Conservation (phyloP, 2,888 invertebrate genomes). For the Pollenia angustigena region DNA sequence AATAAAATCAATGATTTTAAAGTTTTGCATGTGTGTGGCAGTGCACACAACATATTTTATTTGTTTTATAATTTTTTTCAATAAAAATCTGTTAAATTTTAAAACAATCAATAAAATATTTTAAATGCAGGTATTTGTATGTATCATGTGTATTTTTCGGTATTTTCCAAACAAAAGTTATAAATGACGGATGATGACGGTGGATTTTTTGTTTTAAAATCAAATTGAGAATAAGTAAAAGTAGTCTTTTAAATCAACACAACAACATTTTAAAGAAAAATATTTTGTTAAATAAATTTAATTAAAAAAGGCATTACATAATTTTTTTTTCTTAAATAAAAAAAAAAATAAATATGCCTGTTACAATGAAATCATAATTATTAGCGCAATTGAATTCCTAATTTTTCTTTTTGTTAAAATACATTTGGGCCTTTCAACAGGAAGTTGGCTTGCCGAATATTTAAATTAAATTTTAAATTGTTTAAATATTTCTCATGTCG, state of each 20-base stretch:
- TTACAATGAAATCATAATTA: slow-evolving; percentile 27
- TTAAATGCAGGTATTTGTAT: not conserved
- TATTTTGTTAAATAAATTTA: slow-evolving; percentile 10
- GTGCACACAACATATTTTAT: not conserved
- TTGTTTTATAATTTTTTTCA: not conserved
- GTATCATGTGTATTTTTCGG: not conserved
- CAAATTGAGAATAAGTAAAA: slow-evolving; percentile 8
- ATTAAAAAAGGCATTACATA: not conserved
- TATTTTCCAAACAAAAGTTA: not conserved
- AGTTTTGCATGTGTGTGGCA: slow-evolving; percentile 1
- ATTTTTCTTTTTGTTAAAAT: not conserved
- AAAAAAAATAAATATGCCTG: not conserved
- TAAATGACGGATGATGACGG: slow-evolving; percentile 14
- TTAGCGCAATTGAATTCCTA: slow-evolving; percentile 12
- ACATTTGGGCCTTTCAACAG: slow-evolving; percentile 22
- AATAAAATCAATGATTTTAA: slow-evolving; percentile 5
- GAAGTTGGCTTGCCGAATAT: slow-evolving; percentile 53
- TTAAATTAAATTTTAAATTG: slow-evolving; percentile 31
- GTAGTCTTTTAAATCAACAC: not conserved
- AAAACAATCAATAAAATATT: slow-evolving; percentile 37
- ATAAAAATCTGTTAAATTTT: slow-evolving; percentile 35
- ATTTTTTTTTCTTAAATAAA: not conserved
- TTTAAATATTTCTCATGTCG: not conserved
- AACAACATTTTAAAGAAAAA: not conserved
- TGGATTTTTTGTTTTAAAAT: slow-evolving; percentile 10